A percentile compares a stretch with the other conserved stretches of the same genome.
These are phyloP conservation scores for Uloborus diversus DNA, from an alignment of 1,140 invertebrate species.

Conservation along the genomic window DNA sequence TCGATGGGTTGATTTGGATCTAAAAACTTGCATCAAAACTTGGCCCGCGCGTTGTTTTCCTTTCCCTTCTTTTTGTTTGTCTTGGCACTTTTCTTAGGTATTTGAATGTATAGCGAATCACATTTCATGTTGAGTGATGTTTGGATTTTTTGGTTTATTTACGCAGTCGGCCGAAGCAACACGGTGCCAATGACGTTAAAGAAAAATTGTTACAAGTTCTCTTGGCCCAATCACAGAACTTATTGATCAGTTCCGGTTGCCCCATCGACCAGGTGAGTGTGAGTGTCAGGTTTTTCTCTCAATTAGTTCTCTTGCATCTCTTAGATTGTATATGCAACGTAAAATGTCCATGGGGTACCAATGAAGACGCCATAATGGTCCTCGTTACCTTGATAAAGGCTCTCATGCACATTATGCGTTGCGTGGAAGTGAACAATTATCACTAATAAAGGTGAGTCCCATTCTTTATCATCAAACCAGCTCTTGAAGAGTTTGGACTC, in stretches of 20 bases:
- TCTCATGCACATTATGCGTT: no score
- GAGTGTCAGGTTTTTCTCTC: conserved; percentile 29
- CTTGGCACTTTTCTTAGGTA: background rate
- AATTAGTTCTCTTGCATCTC: background rate
- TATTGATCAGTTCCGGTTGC: conserved; percentile 87
- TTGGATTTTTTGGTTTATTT: conserved; percentile 10
- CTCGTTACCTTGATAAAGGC: no score
- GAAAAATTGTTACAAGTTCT: conserved; percentile 90
- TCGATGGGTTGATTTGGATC: background rate
- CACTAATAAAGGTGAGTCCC: no score
- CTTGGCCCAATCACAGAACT: conserved; percentile 84
- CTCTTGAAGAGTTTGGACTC: no score
- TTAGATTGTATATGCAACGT: no score
- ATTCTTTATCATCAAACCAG: no score
- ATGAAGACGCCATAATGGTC: no score
- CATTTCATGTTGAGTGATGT: conserved; percentile 3
- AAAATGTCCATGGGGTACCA: no score
- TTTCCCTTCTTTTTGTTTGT: no score
- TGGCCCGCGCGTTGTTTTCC: background rate
- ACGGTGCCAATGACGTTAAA: conserved; percentile 82
- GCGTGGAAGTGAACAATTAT: no score
- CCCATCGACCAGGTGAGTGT: conserved; percentile 87
- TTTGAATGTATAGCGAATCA: background rate
- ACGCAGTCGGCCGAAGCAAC: conserved; percentile 68
- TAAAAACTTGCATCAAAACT: no score